Evolutionary conservation across 2,888 invertebrate genomes (phyloP).

Genomic region (Thera britannica): DNA sequence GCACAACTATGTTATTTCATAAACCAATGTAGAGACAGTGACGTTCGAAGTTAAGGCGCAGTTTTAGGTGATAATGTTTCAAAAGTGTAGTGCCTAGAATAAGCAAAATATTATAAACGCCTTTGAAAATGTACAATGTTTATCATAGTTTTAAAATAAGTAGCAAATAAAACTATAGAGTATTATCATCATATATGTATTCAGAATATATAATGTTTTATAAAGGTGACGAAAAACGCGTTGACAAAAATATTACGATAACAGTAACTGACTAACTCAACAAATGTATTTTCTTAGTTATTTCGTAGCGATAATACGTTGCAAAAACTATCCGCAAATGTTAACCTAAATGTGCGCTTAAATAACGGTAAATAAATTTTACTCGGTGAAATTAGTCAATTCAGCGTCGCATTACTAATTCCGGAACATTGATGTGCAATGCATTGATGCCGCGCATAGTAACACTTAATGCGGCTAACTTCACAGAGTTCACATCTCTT

Average conservation of each 20-base stretch:
- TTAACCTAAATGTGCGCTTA: neutral
- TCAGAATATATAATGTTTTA: neutral
- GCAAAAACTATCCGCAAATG: neutral
- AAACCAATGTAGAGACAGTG: neutral
- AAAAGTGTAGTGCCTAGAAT: constrained; percentile 6
- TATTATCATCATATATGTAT: neutral
- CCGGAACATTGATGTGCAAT: neutral
- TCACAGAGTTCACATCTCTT: neutral
- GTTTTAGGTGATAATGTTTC: neutral
- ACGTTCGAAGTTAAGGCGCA: too few relatives aligned
- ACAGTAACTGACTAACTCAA: too few relatives aligned
- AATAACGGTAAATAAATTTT: neutral
- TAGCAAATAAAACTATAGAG: neutral
- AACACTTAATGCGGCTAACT: neutral
- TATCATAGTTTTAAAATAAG: constrained; percentile 19
- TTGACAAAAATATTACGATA: too few relatives aligned
- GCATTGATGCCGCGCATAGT: too few relatives aligned
- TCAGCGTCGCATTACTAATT: neutral
- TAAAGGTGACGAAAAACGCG: constrained; percentile 5
- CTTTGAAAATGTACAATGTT: constrained; percentile 27
- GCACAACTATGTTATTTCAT: neutral
- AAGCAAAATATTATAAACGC: constrained; percentile 25
- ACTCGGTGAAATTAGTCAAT: neutral
- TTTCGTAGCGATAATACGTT: neutral
- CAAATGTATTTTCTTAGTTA: neutral